Conservation (phyloP, 1,140 invertebrate species). For the Ceratina japonica region DNA sequence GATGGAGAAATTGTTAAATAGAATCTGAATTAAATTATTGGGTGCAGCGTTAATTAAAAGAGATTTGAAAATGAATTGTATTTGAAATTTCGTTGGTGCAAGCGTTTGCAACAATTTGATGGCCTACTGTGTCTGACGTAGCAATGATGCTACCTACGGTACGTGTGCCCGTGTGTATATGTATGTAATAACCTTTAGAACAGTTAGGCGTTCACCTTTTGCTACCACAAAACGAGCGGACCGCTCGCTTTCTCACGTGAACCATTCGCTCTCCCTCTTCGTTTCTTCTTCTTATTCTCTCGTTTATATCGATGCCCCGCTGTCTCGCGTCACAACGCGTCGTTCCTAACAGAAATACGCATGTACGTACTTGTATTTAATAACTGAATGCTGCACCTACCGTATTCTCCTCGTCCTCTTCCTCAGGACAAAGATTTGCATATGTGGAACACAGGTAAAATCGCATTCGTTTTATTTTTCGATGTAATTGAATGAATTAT, state of each 20-base stretch:
- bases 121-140: conserved; percentile 11
- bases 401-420: not conserved
- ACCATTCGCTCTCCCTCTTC: conserved; percentile 35
- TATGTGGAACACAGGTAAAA: no score
- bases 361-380: conserved; percentile 38
- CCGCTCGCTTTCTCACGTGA: conserved; percentile 61
- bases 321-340: conserved; percentile 3
- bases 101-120: not conserved
- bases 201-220: conserved; percentile 63
- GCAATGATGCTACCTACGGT: conserved; percentile 51
- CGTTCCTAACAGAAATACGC: no score
- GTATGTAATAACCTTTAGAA: conserved; percentile 57
- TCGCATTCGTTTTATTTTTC: no score
- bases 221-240: conserved; percentile 55
- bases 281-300: no score
- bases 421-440: no score
- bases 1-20: no score
- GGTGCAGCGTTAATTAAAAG: no score
- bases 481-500: no score
- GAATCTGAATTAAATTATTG: no score
- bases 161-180: no score
- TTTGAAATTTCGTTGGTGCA: no score
- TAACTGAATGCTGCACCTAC: conserved; percentile 32
- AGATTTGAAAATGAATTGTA: no score
- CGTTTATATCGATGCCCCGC: conserved; percentile 26